phyloP scores from a whole-genome alignment of 1,140 invertebrate species.

The Cydia strobilella region DNA sequence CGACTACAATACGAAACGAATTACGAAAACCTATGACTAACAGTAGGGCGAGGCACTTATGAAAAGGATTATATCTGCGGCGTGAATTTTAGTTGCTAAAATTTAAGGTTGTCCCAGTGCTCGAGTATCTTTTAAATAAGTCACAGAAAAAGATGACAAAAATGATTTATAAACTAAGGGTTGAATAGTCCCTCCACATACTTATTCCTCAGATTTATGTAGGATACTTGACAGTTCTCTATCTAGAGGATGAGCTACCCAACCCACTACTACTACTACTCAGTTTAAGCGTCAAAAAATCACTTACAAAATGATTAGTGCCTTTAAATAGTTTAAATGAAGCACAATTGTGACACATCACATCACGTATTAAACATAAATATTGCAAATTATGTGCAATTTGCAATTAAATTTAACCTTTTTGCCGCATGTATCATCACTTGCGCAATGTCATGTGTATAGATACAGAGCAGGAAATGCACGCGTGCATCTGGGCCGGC shows the following conservation, averaged over 20 bases:
- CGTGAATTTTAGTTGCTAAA: neutral
- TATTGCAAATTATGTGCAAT: constrained; percentile 29
- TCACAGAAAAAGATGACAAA: too few relatives aligned
- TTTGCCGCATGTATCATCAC: constrained; percentile 43
- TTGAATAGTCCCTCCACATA: too few relatives aligned
- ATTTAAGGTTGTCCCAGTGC: neutral
- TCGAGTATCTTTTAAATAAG: too few relatives aligned
- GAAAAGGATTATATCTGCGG: constrained; percentile 56
- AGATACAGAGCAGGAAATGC: constrained; percentile 77
- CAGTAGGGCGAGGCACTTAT: constrained; percentile 54
- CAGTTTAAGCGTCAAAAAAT: too few relatives aligned
- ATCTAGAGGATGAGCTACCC: too few relatives aligned
- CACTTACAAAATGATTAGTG: too few relatives aligned
- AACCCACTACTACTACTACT: too few relatives aligned
- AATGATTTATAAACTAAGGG: too few relatives aligned
- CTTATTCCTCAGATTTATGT: too few relatives aligned
- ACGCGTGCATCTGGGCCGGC: constrained; percentile 74
- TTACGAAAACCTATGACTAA: constrained; percentile 77
- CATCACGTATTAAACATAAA: constrained; percentile 2
- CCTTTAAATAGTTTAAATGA: too few relatives aligned
- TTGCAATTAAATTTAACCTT: constrained; percentile 40
- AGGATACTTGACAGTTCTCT: too few relatives aligned
- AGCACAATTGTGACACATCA: neutral
- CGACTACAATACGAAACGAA: constrained; percentile 66
- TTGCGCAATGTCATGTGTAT: constrained; percentile 72